Evolutionary conservation across 1,140 invertebrate species (phyloP), one percentile per base, ranked within the genome.

Genomic region (Phocides pigmalion): DNA sequence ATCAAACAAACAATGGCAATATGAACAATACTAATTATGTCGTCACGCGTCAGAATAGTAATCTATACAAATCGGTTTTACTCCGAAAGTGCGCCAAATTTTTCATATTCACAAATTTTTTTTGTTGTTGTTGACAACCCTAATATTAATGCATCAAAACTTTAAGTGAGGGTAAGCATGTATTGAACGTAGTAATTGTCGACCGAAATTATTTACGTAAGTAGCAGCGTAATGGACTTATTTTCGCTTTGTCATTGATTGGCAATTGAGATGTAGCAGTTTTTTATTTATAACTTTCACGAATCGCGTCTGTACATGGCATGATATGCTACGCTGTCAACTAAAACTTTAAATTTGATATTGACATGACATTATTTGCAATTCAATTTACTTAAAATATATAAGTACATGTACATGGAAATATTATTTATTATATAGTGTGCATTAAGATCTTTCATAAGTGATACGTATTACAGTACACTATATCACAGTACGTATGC

Each of bases 181-280:
- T 22, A 16, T 32, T 39, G 50, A 44, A 51, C 46, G 50, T 65
- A 67, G 67, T 64, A 72, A 75, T 79, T 72, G 67, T 72, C 56
- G 41, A 46, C 63, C 16, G 35, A 72, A 69, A 74, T 58, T 65
- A 62, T 73, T 64, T 68, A 66, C 65, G 59, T 71, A 68, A 72
- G 68, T 71, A 62, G 64, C 69, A 58, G 51, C 51, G 54, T 74
- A 70, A 73, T 72, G 62, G 51, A 69, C 62, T 64, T 19, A 70
- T 74, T 74, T 75, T 16, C 75, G 80, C 80, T 46, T 46, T 70
- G 80, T 82, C 80, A 82, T 75, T 72, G 72, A 74, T 79, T 81
- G 74, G 72, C 76, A 72, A 81, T 81, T 75, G 76, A 80, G 12
- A 41, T 54, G 42, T 44, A 11, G 6, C 42, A 11, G 42, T 41